phyloP scores from a whole-genome alignment of 2,113 vertebrate species.

The Takifugu flavidus region DNA sequence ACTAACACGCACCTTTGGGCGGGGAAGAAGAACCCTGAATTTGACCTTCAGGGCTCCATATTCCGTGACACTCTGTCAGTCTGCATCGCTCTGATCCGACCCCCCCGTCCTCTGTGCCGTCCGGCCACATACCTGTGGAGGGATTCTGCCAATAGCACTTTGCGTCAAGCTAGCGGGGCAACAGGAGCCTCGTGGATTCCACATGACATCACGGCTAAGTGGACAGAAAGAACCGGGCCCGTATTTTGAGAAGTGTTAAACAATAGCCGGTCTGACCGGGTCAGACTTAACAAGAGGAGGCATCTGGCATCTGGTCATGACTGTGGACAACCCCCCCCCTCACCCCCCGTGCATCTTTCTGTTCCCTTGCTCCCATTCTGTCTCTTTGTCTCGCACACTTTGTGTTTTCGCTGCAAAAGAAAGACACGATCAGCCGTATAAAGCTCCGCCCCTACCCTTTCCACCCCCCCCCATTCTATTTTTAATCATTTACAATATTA shows the following conservation, averaged over 20 bases:
- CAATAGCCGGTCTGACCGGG: conserved; percentile 10
- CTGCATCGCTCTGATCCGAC: conserved; percentile 64
- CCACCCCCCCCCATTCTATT: conserved; percentile 39
- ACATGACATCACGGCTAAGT: conserved; percentile 33
- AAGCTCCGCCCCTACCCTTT: not conserved
- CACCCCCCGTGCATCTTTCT: not conserved
- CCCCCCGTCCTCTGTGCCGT: conserved; percentile 54
- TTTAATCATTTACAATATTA: conserved; percentile 64
- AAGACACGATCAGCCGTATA: conserved; percentile 17
- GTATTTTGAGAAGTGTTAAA: conserved; percentile 26
- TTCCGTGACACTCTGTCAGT: conserved; percentile 71
- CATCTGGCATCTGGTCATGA: conserved; percentile 23
- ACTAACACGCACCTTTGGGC: conserved; percentile 11
- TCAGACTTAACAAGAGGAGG: conserved; percentile 22
- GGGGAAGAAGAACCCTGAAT: conserved; percentile 36
- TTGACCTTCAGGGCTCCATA: conserved; percentile 61
- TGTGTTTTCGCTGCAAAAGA: conserved; percentile 15
- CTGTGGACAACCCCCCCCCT: not conserved
- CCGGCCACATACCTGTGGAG: conserved; percentile 58
- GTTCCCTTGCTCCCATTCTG: conserved; percentile 15
- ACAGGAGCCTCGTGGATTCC: conserved; percentile 18
- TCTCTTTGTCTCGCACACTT: conserved; percentile 7
- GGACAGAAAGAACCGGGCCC: conserved; percentile 22
- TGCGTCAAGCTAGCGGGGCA: conserved; percentile 46
- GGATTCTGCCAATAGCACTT: conserved; percentile 62